Evolutionary conservation across 2,797 vertebrate species (phyloP), one percentile per base, ranked within the genome.

Genomic region (Bradypodion pumilum): DNA sequence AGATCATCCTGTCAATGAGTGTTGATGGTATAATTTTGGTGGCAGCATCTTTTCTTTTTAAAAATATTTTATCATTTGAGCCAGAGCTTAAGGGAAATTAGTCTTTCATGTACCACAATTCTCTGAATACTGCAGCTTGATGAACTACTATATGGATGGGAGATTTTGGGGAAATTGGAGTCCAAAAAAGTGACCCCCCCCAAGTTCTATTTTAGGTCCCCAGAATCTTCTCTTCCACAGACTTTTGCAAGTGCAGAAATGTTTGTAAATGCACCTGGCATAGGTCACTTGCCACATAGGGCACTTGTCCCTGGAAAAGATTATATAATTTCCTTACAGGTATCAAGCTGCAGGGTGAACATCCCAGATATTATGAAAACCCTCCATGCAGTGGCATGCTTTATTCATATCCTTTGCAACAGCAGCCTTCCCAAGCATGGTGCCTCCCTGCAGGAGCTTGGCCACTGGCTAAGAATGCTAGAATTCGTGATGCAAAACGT

Each of bases 271-370:
- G n/a, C 29, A 66, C 32, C 12, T 66, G 63, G 63, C 63, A 32
- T 1, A 66, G 63, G n/a, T 63, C 13, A 32, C 29, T 66, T 66
- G n/a, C 10, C 63, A 32, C 5, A 32, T 66, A n/a, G n/a, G n/a
- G n/a, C n/a, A n/a, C 88, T 97, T 82, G 88, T 19, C 1, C 95
- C 97, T 40, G 96, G 94, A 21, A 91, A 87, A 27, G 97, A 98
- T 91, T 98, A 98, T 91, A 95, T 79, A 0, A 91, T 97, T 89
- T 95, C 95, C 62, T 88, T 98, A 75, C 97, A 98, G 96, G 97
- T 97, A 93, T 68, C 32, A 13, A 46, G 8, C 40, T 23, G 32
- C 75, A 79, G 46, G 1, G 13, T 27, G 13, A 42, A 65, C 35
- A 23, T 74, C 16, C 21, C 84, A 37, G 73, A 87, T 76, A 77